A percentile compares a stretch with the other conserved stretches of the same genome.
Evolutionary conservation across 2,113 vertebrate species (phyloP).

Genomic region (Phrynosoma platyrhinos): DNA sequence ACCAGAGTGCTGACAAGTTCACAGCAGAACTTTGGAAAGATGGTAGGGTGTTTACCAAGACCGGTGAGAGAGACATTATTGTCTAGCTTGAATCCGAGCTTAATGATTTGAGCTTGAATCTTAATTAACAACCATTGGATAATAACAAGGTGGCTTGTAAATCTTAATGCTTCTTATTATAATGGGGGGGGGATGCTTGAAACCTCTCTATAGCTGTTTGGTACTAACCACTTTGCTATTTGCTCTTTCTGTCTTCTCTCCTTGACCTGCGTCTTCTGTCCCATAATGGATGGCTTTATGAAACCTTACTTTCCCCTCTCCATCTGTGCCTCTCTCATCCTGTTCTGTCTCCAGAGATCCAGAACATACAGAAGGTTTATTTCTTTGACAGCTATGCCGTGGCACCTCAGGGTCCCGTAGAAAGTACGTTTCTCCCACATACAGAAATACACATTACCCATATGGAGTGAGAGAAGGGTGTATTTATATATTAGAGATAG

Average conservation of each 20-base stretch:
- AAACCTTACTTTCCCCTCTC: conserved; percentile 20
- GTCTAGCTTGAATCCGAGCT: background rate
- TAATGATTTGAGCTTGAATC: too few relatives aligned
- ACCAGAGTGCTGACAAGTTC: conserved; percentile 89
- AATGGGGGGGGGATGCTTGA: background rate
- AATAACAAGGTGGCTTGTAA: background rate
- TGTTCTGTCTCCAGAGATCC: conserved; percentile 78
- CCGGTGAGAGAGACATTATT: too few relatives aligned
- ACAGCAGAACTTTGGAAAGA: conserved; percentile 93
- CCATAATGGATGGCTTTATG: background rate
- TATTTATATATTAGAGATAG: background rate
- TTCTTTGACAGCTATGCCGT: conserved; percentile 88
- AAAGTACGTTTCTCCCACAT: conserved; percentile 76
- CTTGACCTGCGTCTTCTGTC: conserved; percentile 1
- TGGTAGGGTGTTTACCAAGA: conserved; percentile 76
- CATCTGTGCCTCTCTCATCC: background rate
- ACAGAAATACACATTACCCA: background rate
- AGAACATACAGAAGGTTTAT: conserved; percentile 88
- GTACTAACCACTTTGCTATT: conserved; percentile 1
- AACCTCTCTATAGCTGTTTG: background rate
- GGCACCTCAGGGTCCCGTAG: conserved; percentile 82
- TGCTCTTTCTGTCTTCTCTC: conserved; percentile 19
- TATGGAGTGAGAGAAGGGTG: background rate
- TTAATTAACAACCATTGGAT: background rate
- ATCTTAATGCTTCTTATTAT: background rate